Percentiles rank a stretch among this genome's conserved stretches.
phyloP scores from a whole-genome alignment of 2,888 invertebrate genomes.

The Eristalis arbustorum region DNA sequence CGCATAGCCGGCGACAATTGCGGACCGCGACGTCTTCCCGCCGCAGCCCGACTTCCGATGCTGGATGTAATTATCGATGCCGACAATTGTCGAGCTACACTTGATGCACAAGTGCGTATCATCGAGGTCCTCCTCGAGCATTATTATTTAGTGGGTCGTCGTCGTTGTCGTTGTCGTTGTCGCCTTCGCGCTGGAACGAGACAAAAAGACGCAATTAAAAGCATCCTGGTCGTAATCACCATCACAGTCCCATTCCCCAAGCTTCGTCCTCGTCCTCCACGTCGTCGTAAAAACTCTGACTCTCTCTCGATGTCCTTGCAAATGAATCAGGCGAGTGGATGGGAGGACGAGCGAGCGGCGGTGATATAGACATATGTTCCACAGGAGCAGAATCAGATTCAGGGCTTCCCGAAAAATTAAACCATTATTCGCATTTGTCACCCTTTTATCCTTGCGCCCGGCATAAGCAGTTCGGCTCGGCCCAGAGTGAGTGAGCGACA shows the following conservation, averaged over 20 bases:
- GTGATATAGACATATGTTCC: slow-evolving; percentile 60
- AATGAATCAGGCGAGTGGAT: slow-evolving; percentile 45
- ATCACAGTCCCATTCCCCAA: background rate
- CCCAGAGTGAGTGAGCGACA: slow-evolving; percentile 19
- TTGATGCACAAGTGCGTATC: slow-evolving; percentile 94
- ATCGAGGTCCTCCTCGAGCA: slow-evolving; percentile 85
- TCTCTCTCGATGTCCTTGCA: slow-evolving; percentile 59
- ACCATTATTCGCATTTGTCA: slow-evolving; percentile 70
- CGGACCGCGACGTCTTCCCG: slow-evolving; percentile 76
- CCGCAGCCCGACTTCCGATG: slow-evolving; percentile 89
- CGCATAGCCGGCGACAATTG: slow-evolving; percentile 75
- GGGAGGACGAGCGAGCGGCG: slow-evolving; percentile 26
- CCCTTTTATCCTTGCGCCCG: slow-evolving; percentile 55
- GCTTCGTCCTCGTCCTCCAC: slow-evolving; percentile 28
- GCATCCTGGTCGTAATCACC: slow-evolving; percentile 63
- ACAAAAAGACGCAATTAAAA: slow-evolving; percentile 59
- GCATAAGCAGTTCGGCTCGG: slow-evolving; percentile 8
- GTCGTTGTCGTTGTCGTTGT: background rate
- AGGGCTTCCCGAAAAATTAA: slow-evolving; percentile 56
- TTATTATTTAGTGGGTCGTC: slow-evolving; percentile 62
- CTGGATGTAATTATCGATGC: slow-evolving; percentile 91
- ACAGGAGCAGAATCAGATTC: slow-evolving; percentile 1
- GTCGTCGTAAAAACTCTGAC: slow-evolving; percentile 31
- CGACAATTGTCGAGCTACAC: slow-evolving; percentile 90
- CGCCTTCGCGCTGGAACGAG: slow-evolving; percentile 21